Evolutionary conservation across 2,113 vertebrate species (phyloP).

Genomic region (Sphyrna mokarran): DNA sequence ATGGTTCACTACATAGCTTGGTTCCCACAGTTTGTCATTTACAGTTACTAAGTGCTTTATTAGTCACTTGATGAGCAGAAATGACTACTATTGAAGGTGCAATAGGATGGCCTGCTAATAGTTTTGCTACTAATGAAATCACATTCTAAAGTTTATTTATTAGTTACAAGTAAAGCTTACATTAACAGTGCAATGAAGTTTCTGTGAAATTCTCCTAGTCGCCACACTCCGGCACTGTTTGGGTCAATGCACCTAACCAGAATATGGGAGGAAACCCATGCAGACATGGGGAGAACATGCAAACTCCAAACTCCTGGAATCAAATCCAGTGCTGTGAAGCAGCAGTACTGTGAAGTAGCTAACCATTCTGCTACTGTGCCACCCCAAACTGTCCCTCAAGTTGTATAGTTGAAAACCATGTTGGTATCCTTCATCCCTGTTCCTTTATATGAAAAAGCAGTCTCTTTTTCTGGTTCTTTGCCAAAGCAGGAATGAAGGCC

Average conservation of each 20-base stretch:
- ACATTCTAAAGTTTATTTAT: background rate
- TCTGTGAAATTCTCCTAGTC: too few relatives aligned
- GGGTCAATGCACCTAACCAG: too few relatives aligned
- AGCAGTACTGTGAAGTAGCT: too few relatives aligned
- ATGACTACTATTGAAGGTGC: background rate
- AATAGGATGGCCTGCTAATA: background rate
- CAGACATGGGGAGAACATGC: too few relatives aligned
- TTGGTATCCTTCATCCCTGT: background rate
- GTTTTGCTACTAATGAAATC: background rate
- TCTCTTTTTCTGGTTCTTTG: background rate
- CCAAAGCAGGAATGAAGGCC: background rate
- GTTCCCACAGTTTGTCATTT: background rate
- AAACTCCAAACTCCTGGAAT: too few relatives aligned
- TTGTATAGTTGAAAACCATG: background rate
- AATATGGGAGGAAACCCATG: too few relatives aligned
- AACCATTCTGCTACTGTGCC: too few relatives aligned
- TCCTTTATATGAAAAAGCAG: background rate
- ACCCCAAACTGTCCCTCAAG: too few relatives aligned
- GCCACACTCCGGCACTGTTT: too few relatives aligned
- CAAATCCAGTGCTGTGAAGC: too few relatives aligned
- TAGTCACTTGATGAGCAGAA: background rate
- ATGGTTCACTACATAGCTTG: background rate
- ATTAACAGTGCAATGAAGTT: too few relatives aligned
- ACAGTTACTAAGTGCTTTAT: background rate
- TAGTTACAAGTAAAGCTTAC: too few relatives aligned